A percentile compares a stretch with the other conserved stretches of the same genome.
These are phyloP conservation scores for Microctonus aethiopoides DNA, from an alignment of 2,888 invertebrate species.

Conservation along the genomic window DNA sequence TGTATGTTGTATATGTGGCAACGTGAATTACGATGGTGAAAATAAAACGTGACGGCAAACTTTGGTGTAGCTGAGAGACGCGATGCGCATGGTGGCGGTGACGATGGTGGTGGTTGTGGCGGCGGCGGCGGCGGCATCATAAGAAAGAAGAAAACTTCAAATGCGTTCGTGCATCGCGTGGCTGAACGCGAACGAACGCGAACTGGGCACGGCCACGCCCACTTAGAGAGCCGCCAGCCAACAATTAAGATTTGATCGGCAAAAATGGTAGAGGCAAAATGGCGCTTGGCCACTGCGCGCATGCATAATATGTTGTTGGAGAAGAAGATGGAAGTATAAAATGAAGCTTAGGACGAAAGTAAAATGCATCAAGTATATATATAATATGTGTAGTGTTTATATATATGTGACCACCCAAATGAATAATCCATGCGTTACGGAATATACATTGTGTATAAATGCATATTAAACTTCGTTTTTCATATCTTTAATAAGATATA, in stretches of 20 bases:
- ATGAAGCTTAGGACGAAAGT: not conserved
- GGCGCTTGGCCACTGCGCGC: constrained; percentile 60
- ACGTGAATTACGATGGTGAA: constrained; percentile 1
- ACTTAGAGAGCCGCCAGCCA: constrained; percentile 67
- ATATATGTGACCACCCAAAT: constrained; percentile 4
- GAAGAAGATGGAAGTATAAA: constrained; percentile 28
- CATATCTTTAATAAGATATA: too few species aligned
- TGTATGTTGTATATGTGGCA: not conserved
- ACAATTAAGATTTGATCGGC: constrained; percentile 68
- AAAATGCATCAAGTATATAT: too few species aligned
- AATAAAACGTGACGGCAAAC: constrained; percentile 39
- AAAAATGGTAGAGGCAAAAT: constrained; percentile 68
- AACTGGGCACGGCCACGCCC: constrained; percentile 63
- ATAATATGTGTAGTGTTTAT: too few species aligned
- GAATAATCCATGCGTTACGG: constrained; percentile 25
- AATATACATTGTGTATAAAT: not conserved
- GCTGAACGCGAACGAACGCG: constrained; percentile 59
- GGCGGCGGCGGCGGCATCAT: constrained; percentile 11
- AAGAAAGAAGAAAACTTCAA: constrained; percentile 52
- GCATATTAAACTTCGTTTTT: not conserved
- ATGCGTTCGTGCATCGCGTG: constrained; percentile 66
- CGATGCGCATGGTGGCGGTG: not conserved
- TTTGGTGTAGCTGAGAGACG: constrained; percentile 19
- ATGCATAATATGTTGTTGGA: constrained; percentile 61
- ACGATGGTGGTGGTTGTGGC: not conserved